Base-by-base conservation (phyloP, 2,113 vertebrate species). In the Lathamus discolor region DNA sequence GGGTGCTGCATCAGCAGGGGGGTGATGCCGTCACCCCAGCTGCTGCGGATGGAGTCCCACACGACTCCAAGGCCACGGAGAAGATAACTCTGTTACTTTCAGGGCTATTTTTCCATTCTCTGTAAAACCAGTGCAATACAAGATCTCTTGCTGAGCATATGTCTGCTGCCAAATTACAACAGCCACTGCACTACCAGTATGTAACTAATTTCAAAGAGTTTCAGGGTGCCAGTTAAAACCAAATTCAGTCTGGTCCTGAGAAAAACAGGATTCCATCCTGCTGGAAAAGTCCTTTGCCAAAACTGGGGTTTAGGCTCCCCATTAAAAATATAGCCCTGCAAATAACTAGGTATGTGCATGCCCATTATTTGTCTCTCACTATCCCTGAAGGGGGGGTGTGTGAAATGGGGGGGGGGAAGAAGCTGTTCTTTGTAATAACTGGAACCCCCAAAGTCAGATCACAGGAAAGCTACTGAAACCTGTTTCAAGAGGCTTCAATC, bases 391-490 rank as follows among this genome's bases (percentile, higher is more conserved):
- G 16, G 4, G 4, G 1, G 3, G 6, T n/a, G n/a, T n/a, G 15
- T 15, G 10, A 44, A 27, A 17, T 5, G 16, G 9, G 17, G 4
- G 9, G 13, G 3, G 7, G 4, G 3, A 41, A n/a, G 41, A 29
- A 7, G 8, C 29, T 52, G 4, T 43, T 90, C 18, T 75, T 91
- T 63, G 17, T 69, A 88, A 70, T 46, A 91, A 85, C 78, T 91
- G 57, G 48, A 83, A 48, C 28, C 59, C 78, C 51, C 67, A 79
- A 48, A 83, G 74, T 94, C 79, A 61, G 64, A 69, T n/a, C 44
- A 16, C 88, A 90, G 94, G 57, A 89, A 94, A 95, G 81, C 90
- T 92, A 95, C 70, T 88, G 91, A 90, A 92, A 94, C 88, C 92
- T 91, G 68, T 79, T 96, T 94, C 82, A 95, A 92, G 93, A 89